phyloP scores from a whole-genome alignment of 2,797 vertebrate genomes.

The Anguilla megastoma region DNA sequence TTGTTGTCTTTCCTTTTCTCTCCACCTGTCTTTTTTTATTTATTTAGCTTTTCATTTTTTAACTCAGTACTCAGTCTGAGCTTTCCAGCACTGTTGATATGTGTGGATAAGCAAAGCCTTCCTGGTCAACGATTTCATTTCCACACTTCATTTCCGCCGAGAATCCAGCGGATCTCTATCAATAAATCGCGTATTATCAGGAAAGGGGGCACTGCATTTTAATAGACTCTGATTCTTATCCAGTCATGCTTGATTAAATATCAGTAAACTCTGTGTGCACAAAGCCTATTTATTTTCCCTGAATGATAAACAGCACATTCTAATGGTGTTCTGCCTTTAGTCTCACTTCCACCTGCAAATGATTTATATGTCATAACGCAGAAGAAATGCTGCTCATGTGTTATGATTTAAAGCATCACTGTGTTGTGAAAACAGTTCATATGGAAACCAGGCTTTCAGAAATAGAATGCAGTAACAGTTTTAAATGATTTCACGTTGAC shows the following conservation, averaged over 20 bases:
- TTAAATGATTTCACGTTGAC: background rate
- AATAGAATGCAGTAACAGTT: constrained; percentile 14
- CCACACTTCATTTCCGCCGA: constrained; percentile 5
- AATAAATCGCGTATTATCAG: background rate
- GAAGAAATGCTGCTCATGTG: constrained; percentile 19
- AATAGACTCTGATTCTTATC: background rate
- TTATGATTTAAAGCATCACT: background rate
- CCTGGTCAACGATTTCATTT: background rate
- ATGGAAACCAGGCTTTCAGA: constrained; percentile 13
- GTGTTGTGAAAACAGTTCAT: constrained; percentile 11
- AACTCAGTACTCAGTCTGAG: background rate
- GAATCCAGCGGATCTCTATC: background rate
- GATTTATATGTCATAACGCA: constrained; percentile 23
- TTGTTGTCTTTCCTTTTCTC: background rate
- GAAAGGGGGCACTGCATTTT: background rate
- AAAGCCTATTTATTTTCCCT: background rate
- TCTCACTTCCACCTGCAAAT: background rate
- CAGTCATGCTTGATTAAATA: background rate
- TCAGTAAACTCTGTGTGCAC: background rate
- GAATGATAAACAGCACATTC: background rate
- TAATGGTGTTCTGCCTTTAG: background rate
- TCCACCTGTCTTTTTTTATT: background rate
- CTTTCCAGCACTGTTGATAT: background rate
- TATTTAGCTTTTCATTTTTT: background rate
- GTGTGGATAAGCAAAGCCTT: background rate